Conservation (phyloP, 53 echinoderm and acorn worm genomes). For the Henricia sp. region DNA sequence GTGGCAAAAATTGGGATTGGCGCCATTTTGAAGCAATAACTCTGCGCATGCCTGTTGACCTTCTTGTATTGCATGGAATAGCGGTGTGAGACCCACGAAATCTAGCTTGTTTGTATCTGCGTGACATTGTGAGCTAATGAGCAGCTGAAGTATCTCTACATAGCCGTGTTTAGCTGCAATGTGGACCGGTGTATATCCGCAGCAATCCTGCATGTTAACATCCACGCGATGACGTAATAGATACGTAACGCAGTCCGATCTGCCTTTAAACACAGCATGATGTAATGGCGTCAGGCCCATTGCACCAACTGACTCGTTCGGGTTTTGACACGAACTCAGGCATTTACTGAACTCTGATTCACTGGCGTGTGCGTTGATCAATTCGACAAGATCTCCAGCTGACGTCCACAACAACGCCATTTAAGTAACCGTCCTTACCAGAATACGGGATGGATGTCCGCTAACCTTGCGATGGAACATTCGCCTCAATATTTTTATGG, state of each 20-base stretch:
- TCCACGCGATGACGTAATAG: constrained; percentile 70
- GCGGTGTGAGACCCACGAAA: constrained; percentile 71
- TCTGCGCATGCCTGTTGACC: constrained; percentile 77
- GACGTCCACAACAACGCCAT: constrained; percentile 10
- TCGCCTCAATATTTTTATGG: too few relatives aligned
- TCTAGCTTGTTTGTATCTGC: constrained; percentile 77
- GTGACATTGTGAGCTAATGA: constrained; percentile 39
- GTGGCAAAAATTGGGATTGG: constrained; percentile 79
- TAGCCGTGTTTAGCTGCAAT: constrained; percentile 76
- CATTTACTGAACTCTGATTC: constrained; percentile 45
- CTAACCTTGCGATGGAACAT: too few relatives aligned
- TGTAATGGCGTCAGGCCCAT: constrained; percentile 78
- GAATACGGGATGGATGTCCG: neutral
- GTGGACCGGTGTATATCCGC: constrained; percentile 88
- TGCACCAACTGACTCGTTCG: constrained; percentile 70
- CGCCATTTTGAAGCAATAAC: constrained; percentile 77
- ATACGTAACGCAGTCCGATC: constrained; percentile 73
- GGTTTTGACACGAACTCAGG: constrained; percentile 53
- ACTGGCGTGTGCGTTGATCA: constrained; percentile 68
- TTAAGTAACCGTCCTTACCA: neutral
- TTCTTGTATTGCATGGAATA: constrained; percentile 84
- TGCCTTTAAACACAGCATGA: constrained; percentile 85
- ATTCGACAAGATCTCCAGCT: constrained; percentile 69
- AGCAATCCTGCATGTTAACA: constrained; percentile 76
- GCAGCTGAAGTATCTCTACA: constrained; percentile 39